Evolutionary conservation across 2,113 vertebrate species (phyloP).

Genomic region (Sturnira hondurensis): DNA sequence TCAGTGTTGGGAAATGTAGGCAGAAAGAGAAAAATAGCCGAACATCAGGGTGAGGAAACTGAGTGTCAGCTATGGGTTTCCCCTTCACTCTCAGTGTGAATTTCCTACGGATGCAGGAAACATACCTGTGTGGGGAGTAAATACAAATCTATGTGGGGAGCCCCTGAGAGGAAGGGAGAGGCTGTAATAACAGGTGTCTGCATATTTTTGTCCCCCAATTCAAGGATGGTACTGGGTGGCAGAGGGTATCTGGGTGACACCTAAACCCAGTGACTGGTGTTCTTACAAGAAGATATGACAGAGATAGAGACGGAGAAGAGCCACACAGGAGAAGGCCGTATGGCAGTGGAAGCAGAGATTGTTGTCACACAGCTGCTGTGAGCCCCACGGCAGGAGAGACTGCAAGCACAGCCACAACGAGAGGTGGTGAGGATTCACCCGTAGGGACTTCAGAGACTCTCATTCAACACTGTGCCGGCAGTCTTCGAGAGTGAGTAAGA

Average conservation of each 20-base stretch:
- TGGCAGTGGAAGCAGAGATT: background rate
- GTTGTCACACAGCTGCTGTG: background rate
- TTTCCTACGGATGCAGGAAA: background rate
- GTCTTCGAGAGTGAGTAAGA: background rate
- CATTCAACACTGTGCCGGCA: background rate
- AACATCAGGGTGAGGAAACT: background rate
- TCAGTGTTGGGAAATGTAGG: background rate
- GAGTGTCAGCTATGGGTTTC: background rate
- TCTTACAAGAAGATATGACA: background rate
- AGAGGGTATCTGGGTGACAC: background rate
- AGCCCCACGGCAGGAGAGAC: accelerated
- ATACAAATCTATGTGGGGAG: background rate
- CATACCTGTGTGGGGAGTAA: background rate
- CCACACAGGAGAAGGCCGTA: background rate
- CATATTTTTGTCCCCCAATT: background rate
- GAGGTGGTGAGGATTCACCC: background rate
- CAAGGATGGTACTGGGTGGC: background rate
- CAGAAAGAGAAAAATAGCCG: background rate
- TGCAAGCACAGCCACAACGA: background rate
- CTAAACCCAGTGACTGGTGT: background rate
- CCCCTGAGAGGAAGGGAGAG: background rate
- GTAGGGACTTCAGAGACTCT: background rate
- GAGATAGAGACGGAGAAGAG: background rate
- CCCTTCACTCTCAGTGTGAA: background rate
- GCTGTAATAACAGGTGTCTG: background rate